A percentile compares a stretch with the other conserved stretches of the same genome.
phyloP scores from a whole-genome alignment of 2,888 invertebrate species.

The Psylliodes chrysocephalus region DNA sequence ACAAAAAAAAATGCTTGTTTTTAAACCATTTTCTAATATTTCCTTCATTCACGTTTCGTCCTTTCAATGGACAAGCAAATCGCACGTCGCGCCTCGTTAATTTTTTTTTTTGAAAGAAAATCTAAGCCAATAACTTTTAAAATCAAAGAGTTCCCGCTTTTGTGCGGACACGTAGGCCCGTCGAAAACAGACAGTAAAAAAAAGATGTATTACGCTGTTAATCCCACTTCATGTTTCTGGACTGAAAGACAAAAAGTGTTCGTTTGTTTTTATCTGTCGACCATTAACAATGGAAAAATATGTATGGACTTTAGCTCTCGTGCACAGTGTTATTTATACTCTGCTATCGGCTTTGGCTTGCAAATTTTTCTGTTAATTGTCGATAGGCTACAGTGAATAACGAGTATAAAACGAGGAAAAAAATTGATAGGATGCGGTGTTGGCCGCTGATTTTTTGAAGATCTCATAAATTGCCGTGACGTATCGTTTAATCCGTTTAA shows the following conservation, averaged over 20 bases:
- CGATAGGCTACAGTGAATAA: slow-evolving; percentile 36
- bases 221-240: slow-evolving; percentile 48
- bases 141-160: slow-evolving; percentile 36
- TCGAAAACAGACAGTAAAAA: slow-evolving; percentile 47
- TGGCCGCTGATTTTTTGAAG: not conserved
- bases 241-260: slow-evolving; percentile 50
- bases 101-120: slow-evolving; percentile 74
- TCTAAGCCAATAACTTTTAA: slow-evolving; percentile 20
- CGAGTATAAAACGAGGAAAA: slow-evolving; percentile 23
- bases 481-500: not conserved
- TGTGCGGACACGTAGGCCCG: slow-evolving; percentile 38
- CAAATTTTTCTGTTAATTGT: slow-evolving; percentile 44
- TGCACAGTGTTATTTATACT: slow-evolving; percentile 42
- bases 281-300: slow-evolving; percentile 45
- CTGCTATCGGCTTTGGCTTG: slow-evolving; percentile 44
- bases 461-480: not conserved
- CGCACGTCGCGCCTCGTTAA: not conserved
- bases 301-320: slow-evolving; percentile 42
- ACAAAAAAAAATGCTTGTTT: too few species aligned
- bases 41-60: too few species aligned
- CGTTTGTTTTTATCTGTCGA: slow-evolving; percentile 45
- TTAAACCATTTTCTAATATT: too few species aligned
- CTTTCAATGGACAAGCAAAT: not conserved
- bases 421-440: slow-evolving; percentile 16
- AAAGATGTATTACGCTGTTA: slow-evolving; percentile 50